Evolutionary conservation across 64 coral and sea anemone genomes (phyloP), one percentile per base, ranked within the genome.

Genomic region (Porites australiensis): DNA sequence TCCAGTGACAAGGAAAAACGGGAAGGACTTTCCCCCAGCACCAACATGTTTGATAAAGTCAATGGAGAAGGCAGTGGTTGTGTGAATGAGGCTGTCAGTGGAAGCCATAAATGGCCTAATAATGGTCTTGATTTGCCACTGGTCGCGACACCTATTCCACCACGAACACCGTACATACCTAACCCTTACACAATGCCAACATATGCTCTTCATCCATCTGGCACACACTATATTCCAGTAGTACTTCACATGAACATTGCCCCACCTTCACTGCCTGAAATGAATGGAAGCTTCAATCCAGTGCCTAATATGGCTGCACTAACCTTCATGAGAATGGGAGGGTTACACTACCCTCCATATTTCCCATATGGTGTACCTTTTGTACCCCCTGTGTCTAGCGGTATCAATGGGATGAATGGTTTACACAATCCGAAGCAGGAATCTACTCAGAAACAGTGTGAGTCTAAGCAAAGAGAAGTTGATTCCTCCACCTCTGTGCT

Each of bases 121-220:
- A 48, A 37, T 68, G 47, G 81, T 18, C 15, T n/a, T 51, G 81
- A 84, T 5, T 9, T 51, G 45, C 81, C 63, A 50, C 13, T 84
- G 20, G 13, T 67, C 11, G 81, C 81, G 61, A 84, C 81, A 6
- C 81, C 81, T 13, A 64, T 84, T 20, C 68, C 62, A 46, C 81
- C 81, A 51, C 49, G 81, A 8, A 84, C 81, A 43, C 81, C 81
- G 21, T 84, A 84, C 18, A 48, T 84, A 10, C 44, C 81, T 20
- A 84, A 63, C 19, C 81, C 81, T 4, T 84, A 68, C 62, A 84
- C 81, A 21, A 0, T 46, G 8, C 45, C 81, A 13, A 84, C 81
- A 9, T 84, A 84, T 69, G 81, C 81, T n/a, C 81, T 84, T 45
- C 81, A 84, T 18, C 81, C 81, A 68, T 67, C 81, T 11, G 81